A percentile compares a stretch with the other conserved stretches of the same genome.
phyloP scores from a whole-genome alignment of 2,113 vertebrate species.

The Dasyurus viverrinus region DNA sequence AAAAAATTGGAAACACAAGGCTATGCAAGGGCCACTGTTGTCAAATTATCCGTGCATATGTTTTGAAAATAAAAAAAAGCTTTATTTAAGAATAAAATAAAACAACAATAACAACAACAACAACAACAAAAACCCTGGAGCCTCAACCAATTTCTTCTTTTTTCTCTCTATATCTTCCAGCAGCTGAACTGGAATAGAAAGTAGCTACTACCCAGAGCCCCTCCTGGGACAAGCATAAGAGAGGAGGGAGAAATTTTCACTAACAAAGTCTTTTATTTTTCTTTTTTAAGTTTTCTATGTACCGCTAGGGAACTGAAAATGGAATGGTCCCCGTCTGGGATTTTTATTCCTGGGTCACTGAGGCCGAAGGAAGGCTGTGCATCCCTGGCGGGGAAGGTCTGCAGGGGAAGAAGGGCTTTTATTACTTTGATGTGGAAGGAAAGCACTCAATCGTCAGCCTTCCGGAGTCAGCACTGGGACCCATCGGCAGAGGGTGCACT shows the following conservation, averaged over 20 bases:
- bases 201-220: background rate
- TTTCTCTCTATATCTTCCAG: background rate
- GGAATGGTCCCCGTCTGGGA: background rate
- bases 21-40: no score
- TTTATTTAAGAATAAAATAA: no score
- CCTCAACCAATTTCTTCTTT: background rate
- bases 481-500: background rate
- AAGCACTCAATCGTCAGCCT: background rate
- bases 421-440: background rate
- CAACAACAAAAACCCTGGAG: background rate
- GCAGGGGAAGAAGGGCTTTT: background rate
- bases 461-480: background rate
- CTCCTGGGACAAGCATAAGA: background rate
- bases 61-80: no score
- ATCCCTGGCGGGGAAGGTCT: no score
- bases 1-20: no score
- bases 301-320: background rate
- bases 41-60: no score
- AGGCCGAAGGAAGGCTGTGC: background rate
- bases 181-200: background rate
- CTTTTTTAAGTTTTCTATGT: background rate
- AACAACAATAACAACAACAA: background rate
- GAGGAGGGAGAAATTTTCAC: background rate
- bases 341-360: background rate
- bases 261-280: background rate